phyloP scores from a whole-genome alignment of 2,113 vertebrate genomes.

The Erythrocercus mccallii region DNA sequence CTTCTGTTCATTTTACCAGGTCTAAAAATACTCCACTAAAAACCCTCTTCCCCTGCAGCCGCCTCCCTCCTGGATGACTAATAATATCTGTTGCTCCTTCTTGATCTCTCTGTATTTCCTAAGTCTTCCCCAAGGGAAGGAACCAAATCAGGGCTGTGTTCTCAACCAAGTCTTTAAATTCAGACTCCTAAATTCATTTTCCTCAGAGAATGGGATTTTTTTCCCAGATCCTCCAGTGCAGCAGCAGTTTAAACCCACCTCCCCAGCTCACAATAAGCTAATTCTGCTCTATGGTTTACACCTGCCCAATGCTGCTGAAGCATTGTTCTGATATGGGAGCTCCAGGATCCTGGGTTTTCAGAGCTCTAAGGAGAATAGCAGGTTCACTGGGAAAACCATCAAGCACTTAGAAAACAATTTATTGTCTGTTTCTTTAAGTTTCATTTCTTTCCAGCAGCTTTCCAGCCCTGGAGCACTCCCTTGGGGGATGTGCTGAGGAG shows the following conservation, averaged over 20 bases:
- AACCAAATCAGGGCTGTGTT: background rate
- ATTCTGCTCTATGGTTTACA: background rate
- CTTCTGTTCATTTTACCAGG: conserved; percentile 16
- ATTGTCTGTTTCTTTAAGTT: background rate
- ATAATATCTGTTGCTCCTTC: conserved; percentile 42
- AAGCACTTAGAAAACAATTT: background rate
- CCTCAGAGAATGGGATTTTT: background rate
- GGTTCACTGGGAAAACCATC: background rate
- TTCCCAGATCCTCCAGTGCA: background rate
- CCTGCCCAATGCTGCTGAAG: background rate
- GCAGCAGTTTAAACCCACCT: background rate
- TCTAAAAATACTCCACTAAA: conserved; percentile 52
- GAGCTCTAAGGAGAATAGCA: background rate
- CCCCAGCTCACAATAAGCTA: background rate
- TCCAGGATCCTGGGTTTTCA: background rate
- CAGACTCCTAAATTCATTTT: background rate
- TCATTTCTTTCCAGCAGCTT: background rate
- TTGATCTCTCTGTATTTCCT: conserved; percentile 17
- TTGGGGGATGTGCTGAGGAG: background rate
- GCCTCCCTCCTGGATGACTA: conserved; percentile 45
- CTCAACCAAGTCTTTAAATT: background rate
- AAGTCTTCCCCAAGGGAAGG: background rate
- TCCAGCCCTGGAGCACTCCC: background rate
- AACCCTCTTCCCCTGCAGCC: conserved; percentile 30
- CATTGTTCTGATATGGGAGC: background rate